Evolutionary conservation across 2,113 vertebrate genomes (phyloP).

Genomic region (Mugil cephalus): DNA sequence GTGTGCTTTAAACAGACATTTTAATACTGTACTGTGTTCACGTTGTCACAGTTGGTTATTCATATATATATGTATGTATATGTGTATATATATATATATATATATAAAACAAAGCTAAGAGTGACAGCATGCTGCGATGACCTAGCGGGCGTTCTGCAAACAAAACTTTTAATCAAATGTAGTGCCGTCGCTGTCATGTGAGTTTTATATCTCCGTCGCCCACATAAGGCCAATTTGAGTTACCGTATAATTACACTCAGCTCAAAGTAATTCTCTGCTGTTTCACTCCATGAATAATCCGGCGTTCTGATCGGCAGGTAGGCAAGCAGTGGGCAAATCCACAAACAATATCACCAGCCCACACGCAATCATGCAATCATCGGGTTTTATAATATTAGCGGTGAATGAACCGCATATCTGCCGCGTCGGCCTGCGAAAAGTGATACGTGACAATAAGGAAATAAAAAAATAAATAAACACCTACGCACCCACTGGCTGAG

Average conservation of each 20-base stretch:
- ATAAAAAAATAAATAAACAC: conserved; percentile 41
- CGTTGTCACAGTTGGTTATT: not conserved
- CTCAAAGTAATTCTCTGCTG: conserved; percentile 63
- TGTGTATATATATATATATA: no score
- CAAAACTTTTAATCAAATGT: conserved; percentile 51
- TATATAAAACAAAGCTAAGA: not conserved
- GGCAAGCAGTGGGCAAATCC: conserved; percentile 65
- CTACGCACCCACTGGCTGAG: conserved; percentile 37
- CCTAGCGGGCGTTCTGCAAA: conserved; percentile 16
- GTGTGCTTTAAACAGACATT: not conserved
- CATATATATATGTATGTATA: no score
- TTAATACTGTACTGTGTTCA: not conserved
- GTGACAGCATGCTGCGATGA: not conserved
- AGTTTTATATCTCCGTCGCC: conserved; percentile 55
- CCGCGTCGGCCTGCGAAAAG: conserved; percentile 58
- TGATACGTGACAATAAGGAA: conserved; percentile 55
- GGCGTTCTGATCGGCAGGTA: conserved; percentile 60
- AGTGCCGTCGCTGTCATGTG: conserved; percentile 43
- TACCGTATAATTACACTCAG: conserved; percentile 65
- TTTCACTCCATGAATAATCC: conserved; percentile 74
- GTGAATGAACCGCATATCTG: conserved; percentile 36
- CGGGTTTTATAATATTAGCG: conserved; percentile 58
- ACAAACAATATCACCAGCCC: conserved; percentile 71
- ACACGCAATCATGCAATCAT: conserved; percentile 67
- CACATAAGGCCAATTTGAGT: conserved; percentile 60